phyloP scores from a whole-genome alignment of 2,888 invertebrate genomes.

The Eupithecia tripunctaria region DNA sequence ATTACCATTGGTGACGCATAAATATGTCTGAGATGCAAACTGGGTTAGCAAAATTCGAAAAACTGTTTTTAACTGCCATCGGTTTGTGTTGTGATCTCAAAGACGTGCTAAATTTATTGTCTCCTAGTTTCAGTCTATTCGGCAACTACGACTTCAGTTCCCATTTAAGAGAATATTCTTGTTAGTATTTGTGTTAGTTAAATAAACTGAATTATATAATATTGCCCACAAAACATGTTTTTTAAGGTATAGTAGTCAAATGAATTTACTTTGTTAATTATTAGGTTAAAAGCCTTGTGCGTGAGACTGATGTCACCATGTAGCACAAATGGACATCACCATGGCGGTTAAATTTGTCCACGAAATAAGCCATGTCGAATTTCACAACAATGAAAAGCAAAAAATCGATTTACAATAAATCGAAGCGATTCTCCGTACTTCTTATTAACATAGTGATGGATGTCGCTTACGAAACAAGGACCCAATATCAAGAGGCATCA shows the following conservation, averaged over 20 bases:
- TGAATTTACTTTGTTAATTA: no score
- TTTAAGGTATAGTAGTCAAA: no score
- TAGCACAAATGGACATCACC: not conserved
- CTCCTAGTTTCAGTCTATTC: not conserved
- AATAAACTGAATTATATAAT: no score
- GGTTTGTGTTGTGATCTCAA: not conserved
- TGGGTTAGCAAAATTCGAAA: not conserved
- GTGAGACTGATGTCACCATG: no score
- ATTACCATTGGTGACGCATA: not conserved
- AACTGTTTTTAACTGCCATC: not conserved
- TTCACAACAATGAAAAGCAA: constrained; percentile 36
- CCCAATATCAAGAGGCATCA: constrained; percentile 51
- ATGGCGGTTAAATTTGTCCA: not conserved
- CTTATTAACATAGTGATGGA: constrained; percentile 54
- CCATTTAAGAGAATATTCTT: not conserved
- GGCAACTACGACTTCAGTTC: not conserved
- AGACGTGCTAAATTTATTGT: not conserved
- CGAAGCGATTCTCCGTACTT: constrained; percentile 43
- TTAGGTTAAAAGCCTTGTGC: no score
- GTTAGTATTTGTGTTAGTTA: no score
- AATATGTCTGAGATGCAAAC: not conserved
- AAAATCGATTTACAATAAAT: constrained; percentile 46
- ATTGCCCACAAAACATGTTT: no score
- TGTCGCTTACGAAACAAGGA: constrained; percentile 52
- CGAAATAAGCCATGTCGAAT: not conserved